Conservation (phyloP, 2,888 invertebrate species). For the Prionchulus punctatus region DNA sequence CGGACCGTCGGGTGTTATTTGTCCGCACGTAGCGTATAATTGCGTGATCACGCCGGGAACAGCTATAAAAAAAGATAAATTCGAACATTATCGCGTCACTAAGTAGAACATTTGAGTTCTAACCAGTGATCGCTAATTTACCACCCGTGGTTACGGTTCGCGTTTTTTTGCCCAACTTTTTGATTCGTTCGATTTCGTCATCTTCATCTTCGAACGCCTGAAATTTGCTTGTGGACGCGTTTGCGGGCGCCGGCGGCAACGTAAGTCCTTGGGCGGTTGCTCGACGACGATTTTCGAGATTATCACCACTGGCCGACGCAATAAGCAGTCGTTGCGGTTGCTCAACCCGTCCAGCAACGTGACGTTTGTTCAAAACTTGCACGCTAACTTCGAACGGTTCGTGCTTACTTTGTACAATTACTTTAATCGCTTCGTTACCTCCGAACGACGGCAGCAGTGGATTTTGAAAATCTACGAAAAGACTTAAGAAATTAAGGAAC, state of each 20-base stretch:
- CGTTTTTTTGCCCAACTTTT: background rate
- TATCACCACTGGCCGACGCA: background rate
- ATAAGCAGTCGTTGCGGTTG: background rate
- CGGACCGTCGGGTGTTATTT: background rate
- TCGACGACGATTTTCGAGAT: background rate
- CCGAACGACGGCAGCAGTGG: background rate
- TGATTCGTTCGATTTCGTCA: background rate
- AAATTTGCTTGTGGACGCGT: background rate
- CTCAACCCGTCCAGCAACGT: background rate
- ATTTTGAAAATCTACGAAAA: background rate
- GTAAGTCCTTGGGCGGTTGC: background rate
- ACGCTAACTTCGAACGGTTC: constrained; percentile 4
- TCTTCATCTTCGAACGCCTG: background rate
- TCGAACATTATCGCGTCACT: background rate
- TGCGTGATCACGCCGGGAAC: background rate
- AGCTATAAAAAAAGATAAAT: background rate
- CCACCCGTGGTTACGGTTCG: background rate
- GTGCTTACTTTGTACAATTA: background rate
- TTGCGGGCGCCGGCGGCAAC: background rate
- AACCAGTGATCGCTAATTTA: background rate
- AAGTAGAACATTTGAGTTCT: background rate
- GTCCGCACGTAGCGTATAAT: constrained; percentile 1
- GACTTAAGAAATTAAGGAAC: background rate
- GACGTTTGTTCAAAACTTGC: background rate
- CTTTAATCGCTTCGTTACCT: background rate